Evolutionary conservation across 1,140 invertebrate genomes (phyloP), one percentile per base, ranked within the genome.

Genomic region (Sipha flava): DNA sequence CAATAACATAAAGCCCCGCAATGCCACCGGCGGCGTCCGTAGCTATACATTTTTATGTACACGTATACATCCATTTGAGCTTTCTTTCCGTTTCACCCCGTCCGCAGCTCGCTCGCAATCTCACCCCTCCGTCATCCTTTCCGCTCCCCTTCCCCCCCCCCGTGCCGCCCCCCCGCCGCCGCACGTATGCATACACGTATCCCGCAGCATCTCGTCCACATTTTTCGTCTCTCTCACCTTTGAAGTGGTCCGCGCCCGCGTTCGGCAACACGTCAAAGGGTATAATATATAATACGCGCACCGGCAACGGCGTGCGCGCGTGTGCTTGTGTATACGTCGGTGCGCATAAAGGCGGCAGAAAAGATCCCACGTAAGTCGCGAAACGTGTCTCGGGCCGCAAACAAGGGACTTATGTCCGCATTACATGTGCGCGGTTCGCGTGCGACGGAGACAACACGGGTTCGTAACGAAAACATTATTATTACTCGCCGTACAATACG

Each of bases 1-100:
- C 34, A 66, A 66, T 66, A 68, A 26, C 23, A 45, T 45, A 68
- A 68, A 68, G 64, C 64, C 64, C 64, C 23, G 64, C 64, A 68
- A 45, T 26, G 64, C 23, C 37, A 23, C 64, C 31, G 64, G 18
- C 21, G 9, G 37, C 34, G 29, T 10, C 18, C 18, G n/a, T n/a
- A n/a, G n/a, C n/a, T n/a, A 21, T 66, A 21, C 34, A 16, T 31
- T 29, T 62, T 29, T 62, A 62, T 62, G n/a, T 31, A 40, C n/a
- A 64, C 10, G 23, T 66, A 12, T n/a, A n/a, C n/a, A 43, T 12
- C 9, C 9, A 21, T 66, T 21, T 37, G 31, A 40, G 31, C 10
- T 66, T 66, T 66, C 21, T 66, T 40, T 16, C n/a, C 14, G 9
- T 43, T 31, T 18, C 34, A 16, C 6, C 31, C 37, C 18, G 7